These are phyloP conservation scores for Pseudococcus longispinus DNA, from an alignment of 2,888 invertebrate species.

Conservation along the genomic window DNA sequence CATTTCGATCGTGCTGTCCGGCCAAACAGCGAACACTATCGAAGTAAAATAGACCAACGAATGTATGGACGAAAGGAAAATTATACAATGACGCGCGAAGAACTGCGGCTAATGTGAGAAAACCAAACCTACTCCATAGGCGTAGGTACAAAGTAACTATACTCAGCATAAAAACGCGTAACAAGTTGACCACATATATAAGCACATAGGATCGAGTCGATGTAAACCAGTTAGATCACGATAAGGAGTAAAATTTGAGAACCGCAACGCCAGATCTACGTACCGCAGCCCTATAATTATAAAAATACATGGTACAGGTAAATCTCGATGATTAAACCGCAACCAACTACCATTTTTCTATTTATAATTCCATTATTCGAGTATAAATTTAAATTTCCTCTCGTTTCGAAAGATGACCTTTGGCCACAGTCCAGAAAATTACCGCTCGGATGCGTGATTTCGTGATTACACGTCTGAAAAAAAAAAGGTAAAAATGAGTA, in stretches of 20 bases:
- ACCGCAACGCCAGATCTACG: not conserved
- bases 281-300: conserved; percentile 30
- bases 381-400: conserved; percentile 42
- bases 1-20: not conserved
- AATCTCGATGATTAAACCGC: conserved; percentile 39
- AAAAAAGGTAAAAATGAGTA: not conserved
- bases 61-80: not conserved
- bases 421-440: conserved; percentile 44
- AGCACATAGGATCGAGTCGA: not conserved
- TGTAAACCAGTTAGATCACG: conserved; percentile 40
- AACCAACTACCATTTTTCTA: conserved; percentile 44
- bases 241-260: conserved; percentile 32
- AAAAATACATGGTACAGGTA: conserved; percentile 17
- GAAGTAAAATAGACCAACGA: not conserved
- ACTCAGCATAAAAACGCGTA: not conserved
- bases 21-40: not conserved
- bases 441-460: conserved; percentile 4
- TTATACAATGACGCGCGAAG: not conserved
- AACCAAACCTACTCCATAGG: not conserved
- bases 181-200: not conserved
- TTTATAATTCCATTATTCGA: conserved; percentile 33
- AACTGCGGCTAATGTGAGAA: conserved; percentile 5
- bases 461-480: not conserved
- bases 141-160: not conserved
- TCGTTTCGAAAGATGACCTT: conserved; percentile 32